Conservation (phyloP, 2,113 vertebrate genomes). For the Shinisaurus crocodilurus region DNA sequence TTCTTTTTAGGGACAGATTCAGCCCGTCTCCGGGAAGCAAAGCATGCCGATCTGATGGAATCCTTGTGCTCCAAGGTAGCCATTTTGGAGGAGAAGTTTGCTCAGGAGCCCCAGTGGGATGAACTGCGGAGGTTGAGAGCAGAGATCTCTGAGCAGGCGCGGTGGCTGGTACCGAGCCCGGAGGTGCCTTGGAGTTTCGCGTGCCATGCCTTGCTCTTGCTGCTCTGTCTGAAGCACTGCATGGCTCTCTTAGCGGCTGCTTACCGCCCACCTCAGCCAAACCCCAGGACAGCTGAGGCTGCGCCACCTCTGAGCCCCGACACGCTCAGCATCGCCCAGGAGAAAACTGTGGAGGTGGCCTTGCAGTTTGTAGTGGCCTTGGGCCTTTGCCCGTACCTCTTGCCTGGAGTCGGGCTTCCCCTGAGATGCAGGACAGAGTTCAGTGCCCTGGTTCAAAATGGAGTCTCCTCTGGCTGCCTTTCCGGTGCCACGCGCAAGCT, state of each 20-base stretch:
- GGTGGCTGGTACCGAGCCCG: conserved; percentile 76
- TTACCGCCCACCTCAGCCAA: conserved; percentile 64
- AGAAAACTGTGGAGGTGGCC: conserved; percentile 78
- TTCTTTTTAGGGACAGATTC: conserved; percentile 66
- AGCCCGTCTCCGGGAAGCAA: conserved; percentile 63
- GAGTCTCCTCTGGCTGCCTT: conserved; percentile 39
- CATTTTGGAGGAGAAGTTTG: conserved; percentile 76
- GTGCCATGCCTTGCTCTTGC: conserved; percentile 81
- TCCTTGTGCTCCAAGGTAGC: conserved; percentile 79
- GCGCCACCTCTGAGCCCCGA: conserved; percentile 87
- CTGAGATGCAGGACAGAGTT: conserved; percentile 81
- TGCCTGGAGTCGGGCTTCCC: conserved; percentile 84
- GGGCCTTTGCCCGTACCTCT: conserved; percentile 86
- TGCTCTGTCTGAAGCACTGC: conserved; percentile 80
- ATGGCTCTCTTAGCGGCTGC: conserved; percentile 73
- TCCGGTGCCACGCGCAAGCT: conserved; percentile 68
- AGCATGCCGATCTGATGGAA: conserved; percentile 73
- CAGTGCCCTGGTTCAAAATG: conserved; percentile 74
- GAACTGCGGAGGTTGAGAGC: conserved; percentile 67
- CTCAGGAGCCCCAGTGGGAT: conserved; percentile 65
- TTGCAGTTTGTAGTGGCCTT: conserved; percentile 88
- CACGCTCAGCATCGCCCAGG: conserved; percentile 85
- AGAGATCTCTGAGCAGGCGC: conserved; percentile 42
- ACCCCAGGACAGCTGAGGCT: conserved; percentile 69
- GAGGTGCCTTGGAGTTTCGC: conserved; percentile 84